A percentile compares a stretch with the other conserved stretches of the same genome.
Evolutionary conservation across 2,888 invertebrate genomes (phyloP).

Genomic region (Melanargia galathea): DNA sequence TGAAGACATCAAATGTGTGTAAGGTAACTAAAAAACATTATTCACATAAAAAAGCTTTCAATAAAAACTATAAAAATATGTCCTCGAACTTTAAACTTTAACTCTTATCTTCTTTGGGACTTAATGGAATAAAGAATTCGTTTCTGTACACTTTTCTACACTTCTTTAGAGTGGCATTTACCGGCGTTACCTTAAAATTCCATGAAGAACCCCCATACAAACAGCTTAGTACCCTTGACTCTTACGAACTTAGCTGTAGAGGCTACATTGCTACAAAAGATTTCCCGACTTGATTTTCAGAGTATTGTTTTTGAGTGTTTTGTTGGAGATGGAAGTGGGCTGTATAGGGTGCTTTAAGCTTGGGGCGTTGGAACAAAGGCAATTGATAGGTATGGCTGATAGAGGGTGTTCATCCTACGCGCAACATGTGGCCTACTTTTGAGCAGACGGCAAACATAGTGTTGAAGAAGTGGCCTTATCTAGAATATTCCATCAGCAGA

Average conservation of each 20-base stretch:
- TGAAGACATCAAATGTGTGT: too few species aligned
- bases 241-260: constrained; percentile 13
- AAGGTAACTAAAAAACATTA: too few species aligned
- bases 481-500: neutral
- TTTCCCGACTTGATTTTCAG: constrained; percentile 30
- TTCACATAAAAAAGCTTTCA: too few species aligned
- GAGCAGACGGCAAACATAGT: constrained; percentile 23
- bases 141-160: constrained; percentile 9
- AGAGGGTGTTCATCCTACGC: constrained; percentile 49
- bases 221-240: constrained; percentile 2
- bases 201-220: constrained; percentile 12
- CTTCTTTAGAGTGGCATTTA: constrained; percentile 24
- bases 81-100: too few species aligned
- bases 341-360: constrained; percentile 49
- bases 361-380: constrained; percentile 55
- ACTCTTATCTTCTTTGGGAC: neutral
- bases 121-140: neutral
- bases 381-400: constrained; percentile 62
- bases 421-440: constrained; percentile 64
- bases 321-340: constrained; percentile 51
- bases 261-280: constrained; percentile 24
- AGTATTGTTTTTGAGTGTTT: constrained; percentile 36
- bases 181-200: constrained; percentile 26
- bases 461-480: constrained; percentile 24
- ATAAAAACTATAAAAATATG: too few species aligned